Evolutionary conservation across 2,888 invertebrate species (phyloP).

Genomic region (Drosophila picticornis): DNA sequence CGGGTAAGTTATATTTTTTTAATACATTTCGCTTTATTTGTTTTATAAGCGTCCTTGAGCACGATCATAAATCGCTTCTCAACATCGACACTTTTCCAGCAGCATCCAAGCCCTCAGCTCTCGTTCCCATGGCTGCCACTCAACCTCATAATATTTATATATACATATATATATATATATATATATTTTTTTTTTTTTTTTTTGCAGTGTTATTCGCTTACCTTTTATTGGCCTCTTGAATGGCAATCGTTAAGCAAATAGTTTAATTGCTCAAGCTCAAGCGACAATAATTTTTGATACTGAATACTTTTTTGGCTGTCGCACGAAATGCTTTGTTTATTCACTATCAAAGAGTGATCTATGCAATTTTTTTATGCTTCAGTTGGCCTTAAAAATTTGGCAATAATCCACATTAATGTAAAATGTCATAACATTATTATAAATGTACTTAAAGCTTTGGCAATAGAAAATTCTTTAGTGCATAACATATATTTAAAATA

Average conservation of each 20-base stretch:
- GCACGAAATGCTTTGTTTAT: constrained; percentile 5
- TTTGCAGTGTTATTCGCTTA: constrained; percentile 1
- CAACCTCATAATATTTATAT: constrained; percentile 10
- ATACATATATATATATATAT: not conserved
- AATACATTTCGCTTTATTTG: constrained; percentile 81
- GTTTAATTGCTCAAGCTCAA: constrained; percentile 45
- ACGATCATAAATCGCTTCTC: constrained; percentile 51
- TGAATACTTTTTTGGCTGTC: constrained; percentile 24
- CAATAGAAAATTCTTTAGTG: not conserved
- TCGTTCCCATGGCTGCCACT: constrained; percentile 69
- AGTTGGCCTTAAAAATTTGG: not conserved
- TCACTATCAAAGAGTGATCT: constrained; percentile 3
- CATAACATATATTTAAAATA: constrained; percentile 7
- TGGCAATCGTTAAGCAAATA: constrained; percentile 45
- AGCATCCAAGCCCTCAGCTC: constrained; percentile 52
- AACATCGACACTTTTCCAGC: constrained; percentile 77
- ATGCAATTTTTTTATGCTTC: constrained; percentile 17
- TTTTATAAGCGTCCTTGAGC: constrained; percentile 75
- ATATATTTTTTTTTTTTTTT: not conserved
- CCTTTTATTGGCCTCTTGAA: constrained; percentile 43
- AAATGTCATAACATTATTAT: not conserved
- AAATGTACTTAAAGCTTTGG: not conserved
- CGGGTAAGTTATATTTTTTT: constrained; percentile 77
- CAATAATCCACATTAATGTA: constrained; percentile 14
- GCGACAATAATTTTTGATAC: constrained; percentile 24